Evolutionary conservation across 2,797 vertebrate genomes (phyloP).

Genomic region (Clarias laeviceps): DNA sequence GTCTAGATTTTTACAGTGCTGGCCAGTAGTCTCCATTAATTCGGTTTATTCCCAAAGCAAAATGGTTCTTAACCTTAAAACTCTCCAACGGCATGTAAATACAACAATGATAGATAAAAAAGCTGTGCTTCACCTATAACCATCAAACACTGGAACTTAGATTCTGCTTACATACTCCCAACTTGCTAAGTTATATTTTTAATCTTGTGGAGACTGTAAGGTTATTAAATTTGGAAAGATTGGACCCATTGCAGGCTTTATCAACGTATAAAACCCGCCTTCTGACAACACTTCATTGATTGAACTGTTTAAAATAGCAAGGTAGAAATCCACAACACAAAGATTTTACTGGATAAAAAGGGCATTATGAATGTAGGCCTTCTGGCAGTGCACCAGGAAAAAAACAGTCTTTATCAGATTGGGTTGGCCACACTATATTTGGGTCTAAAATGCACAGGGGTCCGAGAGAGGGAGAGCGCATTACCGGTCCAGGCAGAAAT

Average conservation of each 20-base stretch:
- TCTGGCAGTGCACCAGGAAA: conserved; percentile 28
- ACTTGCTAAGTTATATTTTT: neutral
- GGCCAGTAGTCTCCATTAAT: too few relatives aligned
- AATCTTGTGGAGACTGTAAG: neutral
- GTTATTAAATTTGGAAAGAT: conserved; percentile 7
- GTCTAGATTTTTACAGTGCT: too few relatives aligned
- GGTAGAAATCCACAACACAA: neutral
- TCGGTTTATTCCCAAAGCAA: too few relatives aligned
- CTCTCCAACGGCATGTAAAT: too few relatives aligned
- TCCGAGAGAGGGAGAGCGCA: neutral
- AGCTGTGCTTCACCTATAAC: neutral
- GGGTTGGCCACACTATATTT: conserved; percentile 49
- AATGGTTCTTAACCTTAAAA: too few relatives aligned
- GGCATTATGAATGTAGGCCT: conserved; percentile 36
- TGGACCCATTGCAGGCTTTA: neutral
- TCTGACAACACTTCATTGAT: conserved; percentile 7
- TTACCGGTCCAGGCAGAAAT: conserved; percentile 11
- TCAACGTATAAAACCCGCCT: neutral
- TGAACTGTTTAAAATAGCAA: conserved; percentile 8
- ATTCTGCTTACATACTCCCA: neutral
- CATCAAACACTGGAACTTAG: neutral
- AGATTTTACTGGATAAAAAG: conserved; percentile 26
- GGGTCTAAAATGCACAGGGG: conserved; percentile 38
- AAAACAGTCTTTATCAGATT: conserved; percentile 48
- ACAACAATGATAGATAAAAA: too few relatives aligned